phyloP scores from a whole-genome alignment of 2,113 vertebrate species.

The Sebastes schlegelii region DNA sequence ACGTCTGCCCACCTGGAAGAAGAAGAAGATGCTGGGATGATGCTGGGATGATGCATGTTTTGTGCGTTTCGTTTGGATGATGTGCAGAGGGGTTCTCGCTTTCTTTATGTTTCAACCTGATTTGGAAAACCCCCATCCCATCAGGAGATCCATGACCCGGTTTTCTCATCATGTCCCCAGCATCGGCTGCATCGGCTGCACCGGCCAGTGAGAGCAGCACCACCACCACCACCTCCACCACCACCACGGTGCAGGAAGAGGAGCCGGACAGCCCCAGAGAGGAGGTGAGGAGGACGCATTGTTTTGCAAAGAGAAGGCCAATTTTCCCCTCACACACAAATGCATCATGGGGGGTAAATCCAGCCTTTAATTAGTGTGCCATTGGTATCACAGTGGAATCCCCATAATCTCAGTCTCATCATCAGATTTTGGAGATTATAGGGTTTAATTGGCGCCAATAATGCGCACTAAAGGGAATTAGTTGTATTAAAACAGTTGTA shows the following conservation, averaged over 20 bases:
- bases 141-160: conserved; percentile 72
- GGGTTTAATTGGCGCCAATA: neutral
- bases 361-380: conserved; percentile 3
- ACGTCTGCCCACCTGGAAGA: conserved; percentile 37
- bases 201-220: conserved; percentile 80
- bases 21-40: conserved; percentile 24
- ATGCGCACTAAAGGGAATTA: neutral
- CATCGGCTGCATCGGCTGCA: conserved; percentile 70
- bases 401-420: neutral
- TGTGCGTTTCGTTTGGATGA: conserved; percentile 57
- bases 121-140: conserved; percentile 56
- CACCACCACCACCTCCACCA: conserved; percentile 64
- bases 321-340: neutral
- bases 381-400: neutral
- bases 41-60: conserved; percentile 28
- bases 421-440: conserved; percentile 7
- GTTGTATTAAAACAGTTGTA: neutral
- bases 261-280: conserved; percentile 77
- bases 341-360: neutral
- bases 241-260: conserved; percentile 51
- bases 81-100: conserved; percentile 36
- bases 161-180: conserved; percentile 81
- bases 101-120: conserved; percentile 56
- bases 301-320: conserved; percentile 4
- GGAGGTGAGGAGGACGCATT: conserved; percentile 76